These are phyloP conservation scores for Ectobius pallidus DNA, from an alignment of 2,888 invertebrate species.

Conservation along the genomic window DNA sequence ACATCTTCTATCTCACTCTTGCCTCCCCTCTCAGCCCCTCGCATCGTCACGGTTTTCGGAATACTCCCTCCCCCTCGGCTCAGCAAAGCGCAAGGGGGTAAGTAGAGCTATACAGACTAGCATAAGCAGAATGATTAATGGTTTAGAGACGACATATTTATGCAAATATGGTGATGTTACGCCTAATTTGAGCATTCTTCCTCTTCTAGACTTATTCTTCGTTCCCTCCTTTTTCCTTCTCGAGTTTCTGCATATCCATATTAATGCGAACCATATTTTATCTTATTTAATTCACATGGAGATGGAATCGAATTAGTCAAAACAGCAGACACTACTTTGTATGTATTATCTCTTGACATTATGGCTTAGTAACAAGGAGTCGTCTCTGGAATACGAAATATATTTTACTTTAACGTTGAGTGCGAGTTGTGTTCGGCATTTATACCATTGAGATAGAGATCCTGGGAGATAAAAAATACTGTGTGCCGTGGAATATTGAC, in stretches of 20 bases:
- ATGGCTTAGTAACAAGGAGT: not conserved
- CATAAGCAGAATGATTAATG: slow-evolving; percentile 36
- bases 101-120: slow-evolving; percentile 12
- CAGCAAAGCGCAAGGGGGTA: not conserved
- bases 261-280: slow-evolving; percentile 78
- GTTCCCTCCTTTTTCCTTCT: not conserved
- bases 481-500: no score
- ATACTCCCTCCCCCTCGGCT: not conserved
- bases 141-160: slow-evolving; percentile 41
- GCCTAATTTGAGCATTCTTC: slow-evolving; percentile 41
- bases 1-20: slow-evolving; percentile 11
- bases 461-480: no score
- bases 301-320: slow-evolving; percentile 55
- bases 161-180: slow-evolving; percentile 42
- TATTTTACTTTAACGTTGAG: no score
- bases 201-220: slow-evolving; percentile 5
- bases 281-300: slow-evolving; percentile 82
- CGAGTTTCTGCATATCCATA: slow-evolving; percentile 63
- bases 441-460: no score
- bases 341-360: not conserved
- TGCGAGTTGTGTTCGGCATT: no score
- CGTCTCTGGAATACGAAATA: no score
- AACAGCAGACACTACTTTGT: slow-evolving; percentile 32
- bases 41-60: not conserved
- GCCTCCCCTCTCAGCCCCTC: not conserved